These are phyloP conservation scores for Eospalax fontanierii DNA, from an alignment of 2,797 vertebrate species.

Conservation along the genomic window DNA sequence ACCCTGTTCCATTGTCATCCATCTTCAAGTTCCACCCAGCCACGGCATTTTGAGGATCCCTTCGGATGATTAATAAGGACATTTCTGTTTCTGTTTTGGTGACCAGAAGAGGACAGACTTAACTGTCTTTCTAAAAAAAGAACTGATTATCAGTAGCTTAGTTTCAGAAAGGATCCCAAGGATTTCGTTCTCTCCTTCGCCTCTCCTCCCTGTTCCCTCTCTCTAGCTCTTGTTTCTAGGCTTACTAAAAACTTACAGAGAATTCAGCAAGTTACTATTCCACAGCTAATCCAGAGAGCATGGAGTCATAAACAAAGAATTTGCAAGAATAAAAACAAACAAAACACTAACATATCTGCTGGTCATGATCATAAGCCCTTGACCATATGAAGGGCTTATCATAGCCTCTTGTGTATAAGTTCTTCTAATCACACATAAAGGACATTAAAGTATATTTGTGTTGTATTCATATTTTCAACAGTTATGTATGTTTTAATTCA, in stretches of 20 bases:
- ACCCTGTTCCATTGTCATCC: background rate
- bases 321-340: background rate
- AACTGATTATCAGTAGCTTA: background rate
- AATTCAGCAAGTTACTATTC: constrained; percentile 41
- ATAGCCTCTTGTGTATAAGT: background rate
- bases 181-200: rapidly evolving
- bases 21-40: background rate
- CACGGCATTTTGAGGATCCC: background rate
- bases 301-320: constrained; percentile 1
- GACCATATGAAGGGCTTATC: too few relatives aligned
- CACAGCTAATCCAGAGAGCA: background rate
- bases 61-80: background rate
- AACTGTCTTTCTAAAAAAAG: background rate
- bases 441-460: background rate
- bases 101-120: background rate
- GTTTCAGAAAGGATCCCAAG: constrained; percentile 12
- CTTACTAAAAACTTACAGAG: constrained; percentile 32
- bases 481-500: background rate
- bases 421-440: constrained; percentile 31
- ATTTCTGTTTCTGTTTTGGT: background rate
- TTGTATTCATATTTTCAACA: constrained; percentile 43
- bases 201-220: too few relatives aligned
- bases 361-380: background rate
- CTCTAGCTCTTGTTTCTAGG: background rate
- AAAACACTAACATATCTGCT: too few relatives aligned